These are phyloP conservation scores for Epirrhoe alternata DNA, from an alignment of 2,888 invertebrate genomes.

Conservation along the genomic window DNA sequence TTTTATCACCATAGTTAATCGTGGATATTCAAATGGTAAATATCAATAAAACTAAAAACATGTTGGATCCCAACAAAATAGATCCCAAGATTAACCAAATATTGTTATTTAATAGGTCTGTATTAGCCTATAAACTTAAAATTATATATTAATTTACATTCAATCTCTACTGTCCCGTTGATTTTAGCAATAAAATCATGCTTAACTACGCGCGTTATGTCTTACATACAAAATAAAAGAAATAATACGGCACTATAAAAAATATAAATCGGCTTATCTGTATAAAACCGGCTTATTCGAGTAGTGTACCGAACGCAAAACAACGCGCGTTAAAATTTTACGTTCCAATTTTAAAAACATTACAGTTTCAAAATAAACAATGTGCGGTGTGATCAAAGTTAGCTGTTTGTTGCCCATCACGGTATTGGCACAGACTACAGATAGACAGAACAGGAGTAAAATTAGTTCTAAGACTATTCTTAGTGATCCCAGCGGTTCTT, in stretches of 20 bases:
- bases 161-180: constrained; percentile 61
- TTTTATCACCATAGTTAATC: constrained; percentile 38
- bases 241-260: constrained; percentile 77
- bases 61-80: constrained; percentile 52
- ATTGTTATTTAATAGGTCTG: constrained; percentile 57
- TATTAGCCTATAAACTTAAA: constrained; percentile 50
- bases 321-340: constrained; percentile 7
- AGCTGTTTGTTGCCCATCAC: too few species aligned
- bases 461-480: too few species aligned
- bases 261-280: constrained; percentile 84
- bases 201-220: constrained; percentile 63
- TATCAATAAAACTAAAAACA: constrained; percentile 44
- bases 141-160: constrained; percentile 60
- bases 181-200: constrained; percentile 67
- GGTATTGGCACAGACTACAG: too few species aligned
- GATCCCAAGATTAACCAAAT: constrained; percentile 54
- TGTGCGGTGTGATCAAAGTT: too few species aligned
- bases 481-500: too few species aligned
- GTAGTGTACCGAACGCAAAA: constrained; percentile 67
- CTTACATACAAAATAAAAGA: constrained; percentile 72
- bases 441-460: too few species aligned
- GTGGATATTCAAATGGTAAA: constrained; percentile 36
- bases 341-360: not conserved
- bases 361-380: too few species aligned
- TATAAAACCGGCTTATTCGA: constrained; percentile 81